phyloP scores from a whole-genome alignment of 2,888 invertebrate genomes.

The Polia nebulosa region DNA sequence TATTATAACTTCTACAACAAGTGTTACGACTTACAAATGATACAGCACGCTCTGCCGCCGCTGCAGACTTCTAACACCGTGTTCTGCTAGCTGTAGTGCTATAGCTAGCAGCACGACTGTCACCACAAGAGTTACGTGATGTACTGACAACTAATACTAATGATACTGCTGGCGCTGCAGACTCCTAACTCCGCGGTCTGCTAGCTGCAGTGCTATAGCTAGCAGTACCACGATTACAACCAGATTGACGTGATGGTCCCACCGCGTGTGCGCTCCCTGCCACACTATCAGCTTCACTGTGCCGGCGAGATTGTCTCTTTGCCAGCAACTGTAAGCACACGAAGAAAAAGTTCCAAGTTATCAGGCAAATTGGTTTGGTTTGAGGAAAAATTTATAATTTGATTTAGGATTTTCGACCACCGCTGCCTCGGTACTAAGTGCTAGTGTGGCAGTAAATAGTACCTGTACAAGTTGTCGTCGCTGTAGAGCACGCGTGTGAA shows the following conservation, averaged over 20 bases:
- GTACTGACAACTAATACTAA: no score
- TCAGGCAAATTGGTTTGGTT: no score
- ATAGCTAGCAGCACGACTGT: constrained; percentile 77
- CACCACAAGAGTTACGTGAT: constrained; percentile 85
- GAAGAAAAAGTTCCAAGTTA: no score
- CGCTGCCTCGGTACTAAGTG: no score
- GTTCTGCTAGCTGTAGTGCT: constrained; percentile 67
- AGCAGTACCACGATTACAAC: constrained; percentile 79
- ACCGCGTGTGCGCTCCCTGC: constrained; percentile 82
- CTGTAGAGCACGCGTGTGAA: constrained; percentile 86
- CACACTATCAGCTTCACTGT: constrained; percentile 91
- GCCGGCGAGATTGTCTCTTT: constrained; percentile 90
- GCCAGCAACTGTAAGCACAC: constrained; percentile 94
- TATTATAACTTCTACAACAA: no score
- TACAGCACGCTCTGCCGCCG: constrained; percentile 51
- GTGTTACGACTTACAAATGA: no score
- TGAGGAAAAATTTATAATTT: no score
- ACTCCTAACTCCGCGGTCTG: constrained; percentile 87
- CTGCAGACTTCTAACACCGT: constrained; percentile 91
- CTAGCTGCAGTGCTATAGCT: constrained; percentile 72
- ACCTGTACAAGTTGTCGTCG: constrained; percentile 90
- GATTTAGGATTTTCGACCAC: no score
- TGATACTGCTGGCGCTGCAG: no score
- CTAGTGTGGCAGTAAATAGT: no score
- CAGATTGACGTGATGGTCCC: constrained; percentile 86